Percentiles rank a stretch among this genome's conserved stretches.
Conservation (phyloP, 1,140 invertebrate genomes). For the Lepidurus apus region DNA sequence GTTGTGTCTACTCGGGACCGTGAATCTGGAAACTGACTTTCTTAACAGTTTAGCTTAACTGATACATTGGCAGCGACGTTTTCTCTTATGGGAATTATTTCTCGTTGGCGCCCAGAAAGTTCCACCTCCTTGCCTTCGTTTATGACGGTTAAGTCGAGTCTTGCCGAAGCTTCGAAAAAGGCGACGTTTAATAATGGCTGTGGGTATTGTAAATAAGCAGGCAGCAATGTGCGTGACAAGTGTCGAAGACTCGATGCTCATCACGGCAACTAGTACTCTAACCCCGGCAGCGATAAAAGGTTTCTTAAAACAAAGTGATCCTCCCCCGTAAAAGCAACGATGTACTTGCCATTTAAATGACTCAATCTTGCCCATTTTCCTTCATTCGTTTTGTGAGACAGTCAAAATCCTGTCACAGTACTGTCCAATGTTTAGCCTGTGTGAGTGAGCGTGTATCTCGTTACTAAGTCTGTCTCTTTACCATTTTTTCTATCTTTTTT, state of each 20-base stretch:
- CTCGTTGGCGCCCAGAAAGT: background rate
- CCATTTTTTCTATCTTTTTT: background rate
- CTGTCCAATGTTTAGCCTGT: background rate
- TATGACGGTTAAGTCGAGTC: background rate
- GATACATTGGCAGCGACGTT: background rate
- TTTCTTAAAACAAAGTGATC: background rate
- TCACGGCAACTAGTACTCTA: background rate
- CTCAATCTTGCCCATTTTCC: background rate
- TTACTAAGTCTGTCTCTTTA: background rate
- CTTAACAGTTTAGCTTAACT: background rate
- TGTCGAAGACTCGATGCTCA: background rate
- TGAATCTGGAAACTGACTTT: constrained; percentile 9
- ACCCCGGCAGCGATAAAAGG: background rate
- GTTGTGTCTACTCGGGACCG: background rate
- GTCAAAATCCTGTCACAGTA: background rate
- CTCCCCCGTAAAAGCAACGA: background rate
- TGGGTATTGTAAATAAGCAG: constrained; percentile 8
- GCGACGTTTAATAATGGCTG: constrained; percentile 16
- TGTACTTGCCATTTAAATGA: background rate
- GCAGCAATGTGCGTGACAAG: background rate
- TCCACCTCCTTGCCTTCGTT: background rate
- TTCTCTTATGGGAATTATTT: background rate
- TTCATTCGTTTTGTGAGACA: background rate
- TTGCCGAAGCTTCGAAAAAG: background rate
- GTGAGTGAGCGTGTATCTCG: background rate